Percentiles rank a stretch among this genome's conserved stretches.
Conservation (phyloP, 2,113 vertebrate genomes). For the Salvelinus fontinalis region DNA sequence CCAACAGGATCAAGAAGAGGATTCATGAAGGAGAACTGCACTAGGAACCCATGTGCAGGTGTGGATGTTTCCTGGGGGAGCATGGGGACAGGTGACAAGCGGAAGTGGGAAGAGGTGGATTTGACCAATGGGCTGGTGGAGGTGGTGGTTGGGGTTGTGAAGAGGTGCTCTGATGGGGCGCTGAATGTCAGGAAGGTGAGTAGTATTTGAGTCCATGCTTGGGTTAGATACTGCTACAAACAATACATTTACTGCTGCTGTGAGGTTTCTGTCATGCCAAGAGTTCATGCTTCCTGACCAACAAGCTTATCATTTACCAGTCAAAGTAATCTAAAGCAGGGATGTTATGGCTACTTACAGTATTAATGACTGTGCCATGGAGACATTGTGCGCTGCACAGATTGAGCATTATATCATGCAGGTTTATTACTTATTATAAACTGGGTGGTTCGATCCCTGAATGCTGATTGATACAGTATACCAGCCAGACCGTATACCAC, state of each 20-base stretch:
- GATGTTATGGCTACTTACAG: too few species aligned
- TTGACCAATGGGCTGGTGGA: conserved; percentile 44
- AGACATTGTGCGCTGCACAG: too few species aligned
- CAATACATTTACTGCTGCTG: conserved; percentile 8
- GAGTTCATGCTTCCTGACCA: conserved; percentile 16
- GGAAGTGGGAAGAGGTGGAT: conserved; percentile 22
- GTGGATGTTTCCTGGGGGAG: conserved; percentile 74
- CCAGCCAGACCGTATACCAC: too few species aligned
- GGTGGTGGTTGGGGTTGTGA: conserved; percentile 32
- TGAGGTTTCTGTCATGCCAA: conserved; percentile 44
- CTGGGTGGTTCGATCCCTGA: too few species aligned
- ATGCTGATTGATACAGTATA: too few species aligned
- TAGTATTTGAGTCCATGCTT: conserved; percentile 35
- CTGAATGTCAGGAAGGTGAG: conserved; percentile 45
- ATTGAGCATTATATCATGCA: too few species aligned
- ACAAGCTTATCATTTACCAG: neutral
- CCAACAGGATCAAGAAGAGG: neutral
- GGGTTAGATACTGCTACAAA: conserved; percentile 16
- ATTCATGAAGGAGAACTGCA: conserved; percentile 6
- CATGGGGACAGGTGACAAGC: conserved; percentile 47
- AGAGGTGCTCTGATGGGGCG: conserved; percentile 69
- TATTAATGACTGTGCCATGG: too few species aligned
- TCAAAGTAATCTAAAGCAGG: too few species aligned
- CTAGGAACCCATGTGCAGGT: conserved; percentile 65
- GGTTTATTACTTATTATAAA: too few species aligned